Percentiles rank a stretch among this genome's conserved stretches.
phyloP scores from a whole-genome alignment of 2,113 vertebrate genomes.

The Copsychus sechellarum region DNA sequence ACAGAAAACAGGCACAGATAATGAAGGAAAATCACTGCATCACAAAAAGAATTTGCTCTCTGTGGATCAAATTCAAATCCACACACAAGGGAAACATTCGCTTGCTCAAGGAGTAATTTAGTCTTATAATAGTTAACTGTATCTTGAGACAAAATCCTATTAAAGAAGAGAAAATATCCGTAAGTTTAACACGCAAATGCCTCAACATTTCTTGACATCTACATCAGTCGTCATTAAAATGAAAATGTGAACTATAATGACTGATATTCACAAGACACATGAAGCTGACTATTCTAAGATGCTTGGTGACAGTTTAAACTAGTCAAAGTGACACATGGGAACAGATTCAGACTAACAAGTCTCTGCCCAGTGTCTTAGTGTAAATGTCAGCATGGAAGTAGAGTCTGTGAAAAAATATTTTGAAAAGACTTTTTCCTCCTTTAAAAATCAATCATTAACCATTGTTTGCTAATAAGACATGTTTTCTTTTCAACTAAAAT shows the following conservation, averaged over 20 bases:
- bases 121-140: constrained; percentile 1
- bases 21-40: constrained; percentile 58
- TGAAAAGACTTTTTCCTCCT: not conserved
- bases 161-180: not conserved
- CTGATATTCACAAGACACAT: constrained; percentile 35
- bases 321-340: constrained; percentile 51
- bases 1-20: constrained; percentile 36
- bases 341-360: constrained; percentile 42
- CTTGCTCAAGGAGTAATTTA: not conserved
- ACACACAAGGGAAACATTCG: not conserved
- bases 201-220: constrained; percentile 51
- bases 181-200: constrained; percentile 9
- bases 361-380: constrained; percentile 18
- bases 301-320: constrained; percentile 44
- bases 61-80: constrained; percentile 40
- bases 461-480: constrained; percentile 23
- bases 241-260: constrained; percentile 66
- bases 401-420: constrained; percentile 43
- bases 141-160: constrained; percentile 22
- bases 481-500: constrained; percentile 16
- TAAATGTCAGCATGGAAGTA: constrained; percentile 57
- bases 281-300: constrained; percentile 53
- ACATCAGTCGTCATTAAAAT: constrained; percentile 69
- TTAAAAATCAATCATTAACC: constrained; percentile 42
- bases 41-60: constrained; percentile 31